These are phyloP conservation scores for Emydoidea blandingii DNA, from an alignment of 2,797 vertebrate genomes.

Conservation along the genomic window DNA sequence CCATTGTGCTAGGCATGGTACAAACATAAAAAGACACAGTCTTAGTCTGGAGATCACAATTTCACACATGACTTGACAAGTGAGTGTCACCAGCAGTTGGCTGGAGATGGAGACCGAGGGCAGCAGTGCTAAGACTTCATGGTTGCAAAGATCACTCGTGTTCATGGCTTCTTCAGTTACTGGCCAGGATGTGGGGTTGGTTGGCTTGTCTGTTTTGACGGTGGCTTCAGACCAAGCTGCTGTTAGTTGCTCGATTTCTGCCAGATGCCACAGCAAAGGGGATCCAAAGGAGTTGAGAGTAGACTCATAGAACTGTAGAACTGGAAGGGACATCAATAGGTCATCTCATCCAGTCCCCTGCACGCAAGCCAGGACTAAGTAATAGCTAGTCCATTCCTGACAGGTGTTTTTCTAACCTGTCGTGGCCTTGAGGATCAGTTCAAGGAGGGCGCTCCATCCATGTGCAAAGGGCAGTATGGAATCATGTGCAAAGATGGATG, in stretches of 20 bases:
- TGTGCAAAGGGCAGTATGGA: not conserved
- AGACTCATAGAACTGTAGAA: not conserved
- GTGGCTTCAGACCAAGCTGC: not conserved
- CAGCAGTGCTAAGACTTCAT: accelerated
- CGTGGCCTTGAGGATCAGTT: not conserved
- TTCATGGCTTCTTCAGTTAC: not conserved
- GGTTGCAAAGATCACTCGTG: not conserved
- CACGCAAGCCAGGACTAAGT: too few relatives aligned
- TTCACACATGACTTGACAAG: not conserved
- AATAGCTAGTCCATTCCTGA: not conserved
- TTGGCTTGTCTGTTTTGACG: not conserved
- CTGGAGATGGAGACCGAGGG: not conserved
- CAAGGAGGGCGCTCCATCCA: not conserved
- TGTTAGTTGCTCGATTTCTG: not conserved
- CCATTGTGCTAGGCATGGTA: not conserved
- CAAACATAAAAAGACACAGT: not conserved
- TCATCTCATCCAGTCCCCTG: not conserved
- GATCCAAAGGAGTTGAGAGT: not conserved
- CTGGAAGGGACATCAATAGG: not conserved
- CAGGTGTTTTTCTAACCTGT: not conserved
- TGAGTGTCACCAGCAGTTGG: not conserved
- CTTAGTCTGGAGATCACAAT: not conserved
- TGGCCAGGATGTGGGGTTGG: not conserved
- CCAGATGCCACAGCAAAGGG: not conserved
- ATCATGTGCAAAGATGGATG: not conserved